Evolutionary conservation across 2,797 vertebrate genomes (phyloP).

Genomic region (Eulemur rubriventer): DNA sequence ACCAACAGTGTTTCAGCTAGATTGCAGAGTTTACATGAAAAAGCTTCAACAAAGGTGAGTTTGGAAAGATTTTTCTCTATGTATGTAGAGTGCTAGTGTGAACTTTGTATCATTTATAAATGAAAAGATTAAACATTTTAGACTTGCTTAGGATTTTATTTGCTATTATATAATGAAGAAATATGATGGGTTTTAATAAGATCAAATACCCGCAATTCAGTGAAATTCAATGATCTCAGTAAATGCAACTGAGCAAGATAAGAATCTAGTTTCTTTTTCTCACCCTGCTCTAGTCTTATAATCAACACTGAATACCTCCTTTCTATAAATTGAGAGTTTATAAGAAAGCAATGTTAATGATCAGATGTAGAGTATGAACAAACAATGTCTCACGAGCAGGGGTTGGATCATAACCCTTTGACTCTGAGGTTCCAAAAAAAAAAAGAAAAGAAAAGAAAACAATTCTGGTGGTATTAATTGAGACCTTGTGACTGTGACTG

Average conservation of each 20-base stretch:
- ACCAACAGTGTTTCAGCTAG: background rate
- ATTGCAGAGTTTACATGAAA: background rate
- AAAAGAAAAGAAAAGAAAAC: too few species aligned
- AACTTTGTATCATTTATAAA: background rate
- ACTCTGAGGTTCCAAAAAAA: too few species aligned
- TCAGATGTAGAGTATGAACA: too few species aligned
- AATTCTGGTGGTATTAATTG: too few species aligned
- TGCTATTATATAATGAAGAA: constrained; percentile 42
- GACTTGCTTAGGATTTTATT: background rate
- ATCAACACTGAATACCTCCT: constrained; percentile 30
- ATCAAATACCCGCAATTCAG: background rate
- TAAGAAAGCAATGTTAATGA: background rate
- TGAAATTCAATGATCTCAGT: constrained; percentile 12
- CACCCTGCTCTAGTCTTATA: background rate
- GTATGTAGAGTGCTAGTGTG: background rate
- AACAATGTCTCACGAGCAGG: too few species aligned
- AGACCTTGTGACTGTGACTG: too few species aligned
- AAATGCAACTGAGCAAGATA: constrained; percentile 65
- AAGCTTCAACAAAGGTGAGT: background rate
- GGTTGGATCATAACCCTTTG: too few species aligned
- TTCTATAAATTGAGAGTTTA: constrained; percentile 67
- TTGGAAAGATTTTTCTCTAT: background rate
- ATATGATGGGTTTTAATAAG: background rate
- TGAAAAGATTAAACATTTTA: constrained; percentile 5
- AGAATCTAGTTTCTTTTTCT: constrained; percentile 79